A percentile compares a stretch with the other conserved stretches of the same genome.
Conservation (phyloP, 2,888 invertebrate genomes). For the Diplolepis rosae region DNA sequence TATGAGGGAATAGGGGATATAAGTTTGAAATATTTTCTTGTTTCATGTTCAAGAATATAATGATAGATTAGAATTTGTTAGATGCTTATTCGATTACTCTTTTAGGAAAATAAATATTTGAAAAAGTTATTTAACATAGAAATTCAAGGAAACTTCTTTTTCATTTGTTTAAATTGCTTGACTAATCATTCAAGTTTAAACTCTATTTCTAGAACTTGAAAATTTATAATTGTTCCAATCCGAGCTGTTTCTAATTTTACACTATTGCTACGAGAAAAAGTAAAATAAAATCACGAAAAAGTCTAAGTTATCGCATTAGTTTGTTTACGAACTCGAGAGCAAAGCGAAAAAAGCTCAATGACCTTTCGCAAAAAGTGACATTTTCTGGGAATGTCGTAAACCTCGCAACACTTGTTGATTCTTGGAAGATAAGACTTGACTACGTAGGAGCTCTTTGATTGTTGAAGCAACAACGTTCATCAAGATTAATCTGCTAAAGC, state of each 20-base stretch:
- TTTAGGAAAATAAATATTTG: too few species aligned
- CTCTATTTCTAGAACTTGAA: too few species aligned
- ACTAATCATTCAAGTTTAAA: too few species aligned
- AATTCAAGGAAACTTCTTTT: too few species aligned
- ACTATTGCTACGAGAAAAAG: too few species aligned
- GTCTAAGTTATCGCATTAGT: background rate
- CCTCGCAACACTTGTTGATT: conserved; percentile 14
- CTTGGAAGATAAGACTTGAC: background rate
- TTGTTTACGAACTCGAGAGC: background rate
- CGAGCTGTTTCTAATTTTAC: too few species aligned
- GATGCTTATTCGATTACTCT: too few species aligned
- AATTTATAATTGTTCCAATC: too few species aligned
- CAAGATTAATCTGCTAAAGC: background rate
- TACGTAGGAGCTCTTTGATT: conserved; percentile 20
- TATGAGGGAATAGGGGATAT: background rate
- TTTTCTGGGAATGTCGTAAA: conserved; percentile 4
- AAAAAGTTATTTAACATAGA: too few species aligned
- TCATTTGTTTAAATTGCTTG: too few species aligned
- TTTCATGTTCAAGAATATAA: background rate
- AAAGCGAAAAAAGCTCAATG: background rate
- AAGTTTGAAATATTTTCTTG: background rate
- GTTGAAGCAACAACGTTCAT: background rate
- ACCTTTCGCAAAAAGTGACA: background rate
- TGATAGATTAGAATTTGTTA: too few species aligned
- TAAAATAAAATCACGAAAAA: too few species aligned